A percentile compares a stretch with the other conserved stretches of the same genome.
These are phyloP conservation scores for Steinernema hermaphroditum DNA, from an alignment of 2,888 invertebrate species.

Conservation along the genomic window DNA sequence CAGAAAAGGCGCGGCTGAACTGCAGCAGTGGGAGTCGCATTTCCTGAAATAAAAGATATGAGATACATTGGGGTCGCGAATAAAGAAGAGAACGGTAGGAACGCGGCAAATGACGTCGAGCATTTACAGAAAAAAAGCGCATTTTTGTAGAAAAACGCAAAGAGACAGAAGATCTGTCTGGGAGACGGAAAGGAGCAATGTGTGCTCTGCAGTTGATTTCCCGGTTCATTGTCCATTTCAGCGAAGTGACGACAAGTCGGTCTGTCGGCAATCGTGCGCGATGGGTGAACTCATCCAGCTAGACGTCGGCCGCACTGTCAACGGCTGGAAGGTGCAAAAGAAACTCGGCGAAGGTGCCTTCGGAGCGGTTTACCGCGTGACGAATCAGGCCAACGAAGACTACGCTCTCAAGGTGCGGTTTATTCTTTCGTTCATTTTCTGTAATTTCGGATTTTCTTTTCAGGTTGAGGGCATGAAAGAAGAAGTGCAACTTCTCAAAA, in stretches of 20 bases:
- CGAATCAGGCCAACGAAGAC: background rate
- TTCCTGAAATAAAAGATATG: slow-evolving; percentile 36
- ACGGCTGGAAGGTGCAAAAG: slow-evolving; percentile 34
- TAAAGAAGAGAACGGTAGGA: background rate
- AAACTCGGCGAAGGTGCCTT: slow-evolving; percentile 37
- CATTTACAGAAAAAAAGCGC: slow-evolving; percentile 30
- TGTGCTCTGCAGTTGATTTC: no score
- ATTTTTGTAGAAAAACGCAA: slow-evolving; percentile 34
- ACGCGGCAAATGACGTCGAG: background rate
- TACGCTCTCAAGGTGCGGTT: background rate
- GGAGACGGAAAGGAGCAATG: background rate
- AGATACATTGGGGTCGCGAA: slow-evolving; percentile 35
- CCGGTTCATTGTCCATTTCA: no score
- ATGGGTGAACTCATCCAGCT: slow-evolving; percentile 30
- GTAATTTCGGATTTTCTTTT: background rate
- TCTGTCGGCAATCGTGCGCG: background rate
- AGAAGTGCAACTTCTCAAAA: slow-evolving; percentile 37
- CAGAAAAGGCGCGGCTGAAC: no score
- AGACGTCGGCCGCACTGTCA: slow-evolving; percentile 31
- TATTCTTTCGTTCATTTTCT: background rate
- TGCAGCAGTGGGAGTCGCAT: no score
- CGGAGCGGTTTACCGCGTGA: background rate
- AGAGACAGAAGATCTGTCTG: slow-evolving; percentile 4
- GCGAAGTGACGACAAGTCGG: background rate
- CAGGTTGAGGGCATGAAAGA: slow-evolving; percentile 53